Evolutionary conservation across 2,113 vertebrate species (phyloP).

Genomic region (Herpetotheres cachinnans): DNA sequence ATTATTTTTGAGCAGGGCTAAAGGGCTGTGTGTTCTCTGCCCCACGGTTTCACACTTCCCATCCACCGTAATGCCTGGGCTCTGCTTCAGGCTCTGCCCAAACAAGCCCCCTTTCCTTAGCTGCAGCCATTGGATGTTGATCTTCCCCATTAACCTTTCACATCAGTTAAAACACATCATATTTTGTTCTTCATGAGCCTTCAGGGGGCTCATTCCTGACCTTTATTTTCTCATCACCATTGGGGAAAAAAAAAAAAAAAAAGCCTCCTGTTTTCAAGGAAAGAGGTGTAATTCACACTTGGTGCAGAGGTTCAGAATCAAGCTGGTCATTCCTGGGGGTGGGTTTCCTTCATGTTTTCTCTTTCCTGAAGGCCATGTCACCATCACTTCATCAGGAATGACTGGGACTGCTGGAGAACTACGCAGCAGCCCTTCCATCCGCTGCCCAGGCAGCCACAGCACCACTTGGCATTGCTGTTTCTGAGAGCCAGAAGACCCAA

Average conservation of each 20-base stretch:
- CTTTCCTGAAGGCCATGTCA: neutral
- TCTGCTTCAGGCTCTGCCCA: neutral
- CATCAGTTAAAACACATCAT: neutral
- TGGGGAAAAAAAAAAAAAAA: neutral
- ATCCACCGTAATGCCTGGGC: neutral
- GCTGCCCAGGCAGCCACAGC: neutral
- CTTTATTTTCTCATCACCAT: conserved; percentile 28
- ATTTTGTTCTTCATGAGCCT: conserved; percentile 6
- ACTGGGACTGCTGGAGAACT: neutral
- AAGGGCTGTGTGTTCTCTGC: conserved; percentile 39
- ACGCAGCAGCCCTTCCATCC: accelerated
- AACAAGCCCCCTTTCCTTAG: conserved; percentile 9
- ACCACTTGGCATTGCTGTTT: neutral
- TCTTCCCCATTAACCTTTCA: conserved; percentile 22
- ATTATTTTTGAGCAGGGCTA: conserved; percentile 54
- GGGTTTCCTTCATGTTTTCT: neutral
- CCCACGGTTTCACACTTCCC: conserved; percentile 41
- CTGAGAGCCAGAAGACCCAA: neutral
- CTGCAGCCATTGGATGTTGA: conserved; percentile 15
- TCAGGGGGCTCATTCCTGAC: conserved; percentile 31
- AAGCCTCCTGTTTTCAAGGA: neutral
- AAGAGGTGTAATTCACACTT: conserved; percentile 11
- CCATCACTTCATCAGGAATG: neutral
- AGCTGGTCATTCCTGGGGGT: neutral
- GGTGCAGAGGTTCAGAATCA: neutral